Conservation (phyloP, 2,888 invertebrate species). For the Clusia tigrina region DNA sequence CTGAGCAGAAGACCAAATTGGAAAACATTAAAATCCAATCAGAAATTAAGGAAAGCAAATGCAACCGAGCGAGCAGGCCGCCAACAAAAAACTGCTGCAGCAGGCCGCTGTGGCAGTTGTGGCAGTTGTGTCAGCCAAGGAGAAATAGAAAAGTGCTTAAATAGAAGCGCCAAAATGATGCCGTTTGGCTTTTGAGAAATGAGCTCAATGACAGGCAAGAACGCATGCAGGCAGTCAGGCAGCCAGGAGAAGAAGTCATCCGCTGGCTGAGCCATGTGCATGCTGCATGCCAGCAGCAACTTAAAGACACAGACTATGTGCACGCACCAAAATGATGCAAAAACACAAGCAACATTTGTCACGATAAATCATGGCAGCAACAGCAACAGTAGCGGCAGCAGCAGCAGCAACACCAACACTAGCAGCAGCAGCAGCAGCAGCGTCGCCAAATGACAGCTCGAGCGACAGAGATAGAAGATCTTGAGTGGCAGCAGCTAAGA, state of each 20-base stretch:
- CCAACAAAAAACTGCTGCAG: no score
- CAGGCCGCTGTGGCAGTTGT: conserved; percentile 1
- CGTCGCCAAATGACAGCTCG: background rate
- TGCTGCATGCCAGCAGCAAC: no score
- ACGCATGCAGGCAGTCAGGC: background rate
- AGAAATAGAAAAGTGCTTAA: background rate
- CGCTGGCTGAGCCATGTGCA: no score
- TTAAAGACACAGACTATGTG: background rate
- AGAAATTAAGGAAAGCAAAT: conserved; percentile 44
- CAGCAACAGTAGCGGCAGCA: background rate
- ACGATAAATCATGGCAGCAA: conserved; percentile 51
- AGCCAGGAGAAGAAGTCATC: background rate
- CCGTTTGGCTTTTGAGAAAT: background rate
- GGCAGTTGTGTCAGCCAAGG: background rate
- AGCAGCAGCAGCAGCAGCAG: background rate
- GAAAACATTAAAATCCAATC: conserved; percentile 43
- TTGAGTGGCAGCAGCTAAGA: background rate
- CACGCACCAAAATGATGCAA: conserved; percentile 21
- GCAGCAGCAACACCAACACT: conserved; percentile 11
- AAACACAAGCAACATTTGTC: conserved; percentile 45
- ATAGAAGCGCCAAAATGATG: background rate
- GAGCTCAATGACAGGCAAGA: conserved; percentile 3
- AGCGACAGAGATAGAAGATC: background rate
- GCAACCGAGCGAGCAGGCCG: background rate
- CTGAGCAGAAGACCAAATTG: conserved; percentile 11